Conservation (phyloP, 2,797 vertebrate species). For the Spea hammondii region DNA sequence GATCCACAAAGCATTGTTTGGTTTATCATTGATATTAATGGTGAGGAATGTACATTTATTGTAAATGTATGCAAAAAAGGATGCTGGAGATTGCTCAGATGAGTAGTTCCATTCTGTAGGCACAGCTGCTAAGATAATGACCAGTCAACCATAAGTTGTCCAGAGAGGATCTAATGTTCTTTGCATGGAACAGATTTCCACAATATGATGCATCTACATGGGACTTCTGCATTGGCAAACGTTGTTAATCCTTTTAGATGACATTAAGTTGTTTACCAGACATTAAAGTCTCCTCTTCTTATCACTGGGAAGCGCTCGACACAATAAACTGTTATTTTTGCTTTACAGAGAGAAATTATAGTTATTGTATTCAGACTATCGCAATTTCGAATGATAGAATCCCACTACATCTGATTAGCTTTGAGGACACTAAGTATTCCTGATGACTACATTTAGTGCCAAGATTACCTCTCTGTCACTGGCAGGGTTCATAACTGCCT, state of each 20-base stretch:
- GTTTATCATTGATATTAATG: constrained; percentile 33
- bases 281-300: constrained; percentile 59
- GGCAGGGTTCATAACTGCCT: no score
- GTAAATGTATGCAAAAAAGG: constrained; percentile 13
- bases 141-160: constrained; percentile 62
- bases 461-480: no score
- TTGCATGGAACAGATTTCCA: constrained; percentile 60
- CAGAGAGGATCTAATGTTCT: constrained; percentile 60
- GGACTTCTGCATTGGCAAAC: constrained; percentile 57
- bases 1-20: constrained; percentile 47
- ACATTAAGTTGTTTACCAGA: constrained; percentile 67
- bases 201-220: constrained; percentile 61
- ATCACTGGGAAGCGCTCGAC: constrained; percentile 64
- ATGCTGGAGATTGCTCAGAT: constrained; percentile 12
- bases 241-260: constrained; percentile 68
- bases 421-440: background rate
- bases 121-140: constrained; percentile 61
- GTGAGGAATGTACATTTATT: background rate
- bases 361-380: constrained; percentile 56
- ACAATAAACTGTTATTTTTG: constrained; percentile 65
- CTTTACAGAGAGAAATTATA: constrained; percentile 51
- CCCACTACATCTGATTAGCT: background rate
- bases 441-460: no score
- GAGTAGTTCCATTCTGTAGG: constrained; percentile 58
- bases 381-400: constrained; percentile 49